These are phyloP conservation scores for Staurois parvus DNA, from an alignment of 2,797 vertebrate genomes.

Conservation along the genomic window DNA sequence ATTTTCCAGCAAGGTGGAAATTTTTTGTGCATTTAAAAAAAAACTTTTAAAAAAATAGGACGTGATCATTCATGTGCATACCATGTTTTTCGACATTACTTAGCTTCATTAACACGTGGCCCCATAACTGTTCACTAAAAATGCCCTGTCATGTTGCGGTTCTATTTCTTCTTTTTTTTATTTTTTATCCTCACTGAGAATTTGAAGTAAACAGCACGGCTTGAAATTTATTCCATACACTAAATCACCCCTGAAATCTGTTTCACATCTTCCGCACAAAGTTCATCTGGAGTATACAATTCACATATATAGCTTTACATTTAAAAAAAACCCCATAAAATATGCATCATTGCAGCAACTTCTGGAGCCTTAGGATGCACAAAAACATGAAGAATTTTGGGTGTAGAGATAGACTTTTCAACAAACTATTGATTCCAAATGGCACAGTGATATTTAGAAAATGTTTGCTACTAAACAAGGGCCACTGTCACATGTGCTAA, in stretches of 20 bases:
- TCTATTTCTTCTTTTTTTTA: background rate
- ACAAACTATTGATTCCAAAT: no score
- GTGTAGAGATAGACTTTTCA: background rate
- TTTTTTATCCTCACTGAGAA: background rate
- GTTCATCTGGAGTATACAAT: slow-evolving; percentile 26
- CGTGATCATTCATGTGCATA: no score
- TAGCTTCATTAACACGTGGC: no score
- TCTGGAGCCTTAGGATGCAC: background rate
- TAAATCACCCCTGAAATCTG: slow-evolving; percentile 30
- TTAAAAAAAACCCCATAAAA: slow-evolving; percentile 6
- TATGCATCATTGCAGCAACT: slow-evolving; percentile 19
- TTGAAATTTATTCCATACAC: background rate
- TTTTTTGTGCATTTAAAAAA: no score
- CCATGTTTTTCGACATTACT: no score
- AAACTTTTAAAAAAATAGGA: no score
- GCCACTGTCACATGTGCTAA: background rate
- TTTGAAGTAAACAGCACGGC: background rate
- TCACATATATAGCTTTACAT: slow-evolving; percentile 17
- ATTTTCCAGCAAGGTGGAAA: no score
- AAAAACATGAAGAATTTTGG: background rate
- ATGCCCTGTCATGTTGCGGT: background rate
- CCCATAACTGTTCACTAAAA: background rate
- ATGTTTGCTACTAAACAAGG: background rate
- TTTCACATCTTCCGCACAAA: slow-evolving; percentile 36
- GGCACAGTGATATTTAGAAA: no score